Conservation (phyloP, 2,797 vertebrate species). For the Heterohyrax brucei region DNA sequence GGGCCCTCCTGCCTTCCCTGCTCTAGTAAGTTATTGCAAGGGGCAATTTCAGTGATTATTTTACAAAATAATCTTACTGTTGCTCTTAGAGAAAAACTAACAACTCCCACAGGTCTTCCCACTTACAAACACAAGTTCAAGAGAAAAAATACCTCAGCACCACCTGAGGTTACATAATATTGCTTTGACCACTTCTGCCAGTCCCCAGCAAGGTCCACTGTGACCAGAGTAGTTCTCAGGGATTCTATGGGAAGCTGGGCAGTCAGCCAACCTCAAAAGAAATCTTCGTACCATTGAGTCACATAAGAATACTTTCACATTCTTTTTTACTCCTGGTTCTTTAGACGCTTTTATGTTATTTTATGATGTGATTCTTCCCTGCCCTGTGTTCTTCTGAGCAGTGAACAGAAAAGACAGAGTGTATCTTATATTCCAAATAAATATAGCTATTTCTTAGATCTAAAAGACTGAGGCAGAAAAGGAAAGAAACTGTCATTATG, state of each 20-base stretch:
- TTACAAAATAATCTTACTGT: not conserved
- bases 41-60: conserved; percentile 10
- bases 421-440: conserved; percentile 60
- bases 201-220: not conserved
- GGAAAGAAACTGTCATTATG: not conserved
- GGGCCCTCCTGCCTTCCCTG: not conserved
- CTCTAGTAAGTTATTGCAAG: not conserved
- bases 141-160: not conserved
- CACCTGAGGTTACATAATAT: not conserved
- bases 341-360: conserved; percentile 26
- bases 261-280: conserved; percentile 11
- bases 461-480: conserved; percentile 40
- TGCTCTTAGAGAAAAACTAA: not conserved
- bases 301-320: conserved; percentile 29
- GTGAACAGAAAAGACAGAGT: not conserved
- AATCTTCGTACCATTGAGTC: conserved; percentile 6
- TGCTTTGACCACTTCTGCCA: not conserved
- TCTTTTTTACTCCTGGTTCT: conserved; percentile 55
- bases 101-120: not conserved
- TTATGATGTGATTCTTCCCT: conserved; percentile 59
- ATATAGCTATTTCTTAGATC: not conserved
- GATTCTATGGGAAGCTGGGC: conserved; percentile 14
- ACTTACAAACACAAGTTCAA: conserved; percentile 24
- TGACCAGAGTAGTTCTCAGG: conserved; percentile 43
- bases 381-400: conserved; percentile 47